phyloP scores from a whole-genome alignment of 2,888 invertebrate species.

The Tipula confusa region DNA sequence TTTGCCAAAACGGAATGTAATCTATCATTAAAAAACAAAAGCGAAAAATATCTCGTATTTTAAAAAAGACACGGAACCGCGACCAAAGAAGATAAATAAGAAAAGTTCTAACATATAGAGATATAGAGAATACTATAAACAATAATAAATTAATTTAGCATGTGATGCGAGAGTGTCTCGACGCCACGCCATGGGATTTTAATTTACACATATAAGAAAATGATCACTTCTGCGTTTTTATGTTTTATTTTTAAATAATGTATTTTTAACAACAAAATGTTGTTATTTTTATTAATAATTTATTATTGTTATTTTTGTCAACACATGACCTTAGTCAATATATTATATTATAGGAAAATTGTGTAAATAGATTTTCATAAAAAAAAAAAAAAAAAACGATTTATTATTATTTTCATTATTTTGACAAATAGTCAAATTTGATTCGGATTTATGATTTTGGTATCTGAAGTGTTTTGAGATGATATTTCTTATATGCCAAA shows the following conservation, averaged over 20 bases:
- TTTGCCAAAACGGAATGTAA: background rate
- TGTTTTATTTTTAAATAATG: background rate
- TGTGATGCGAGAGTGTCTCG: background rate
- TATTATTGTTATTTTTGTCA: background rate
- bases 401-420: too few species aligned
- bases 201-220: background rate
- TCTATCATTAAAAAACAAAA: background rate
- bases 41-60: too few species aligned
- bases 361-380: too few species aligned
- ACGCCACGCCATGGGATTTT: background rate
- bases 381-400: too few species aligned
- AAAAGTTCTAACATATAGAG: background rate
- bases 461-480: too few species aligned
- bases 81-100: background rate
- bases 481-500: too few species aligned
- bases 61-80: background rate
- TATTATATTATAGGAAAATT: too few species aligned
- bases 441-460: too few species aligned
- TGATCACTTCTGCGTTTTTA: background rate
- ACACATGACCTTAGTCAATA: background rate
- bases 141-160: background rate
- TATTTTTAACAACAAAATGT: background rate
- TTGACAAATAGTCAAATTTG: too few species aligned
- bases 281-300: background rate
- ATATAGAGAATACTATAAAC: background rate